phyloP scores from a whole-genome alignment of 2,113 vertebrate genomes.

The Neotragus pygmaeus region DNA sequence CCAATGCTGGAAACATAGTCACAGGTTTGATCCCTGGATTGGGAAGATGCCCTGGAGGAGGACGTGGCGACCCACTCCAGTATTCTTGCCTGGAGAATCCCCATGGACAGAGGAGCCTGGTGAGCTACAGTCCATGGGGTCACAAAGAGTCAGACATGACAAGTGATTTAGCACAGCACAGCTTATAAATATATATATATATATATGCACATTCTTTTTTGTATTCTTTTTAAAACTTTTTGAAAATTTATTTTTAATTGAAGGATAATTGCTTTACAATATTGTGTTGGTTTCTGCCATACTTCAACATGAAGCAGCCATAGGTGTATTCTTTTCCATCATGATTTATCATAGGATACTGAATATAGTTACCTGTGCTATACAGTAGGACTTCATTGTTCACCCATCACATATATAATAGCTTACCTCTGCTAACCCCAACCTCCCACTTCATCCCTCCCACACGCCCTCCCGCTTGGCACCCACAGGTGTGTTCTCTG shows the following conservation, averaged over 20 bases:
- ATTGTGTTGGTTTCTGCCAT: neutral
- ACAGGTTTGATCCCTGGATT: neutral
- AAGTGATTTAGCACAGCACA: neutral
- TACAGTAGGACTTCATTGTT: neutral
- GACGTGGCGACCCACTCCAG: accelerated
- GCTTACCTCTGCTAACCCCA: neutral
- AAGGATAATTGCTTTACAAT: neutral
- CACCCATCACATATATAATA: neutral
- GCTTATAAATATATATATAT: neutral
- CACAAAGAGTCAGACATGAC: neutral
- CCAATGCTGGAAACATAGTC: neutral
- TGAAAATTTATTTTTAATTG: neutral
- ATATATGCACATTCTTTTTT: neutral
- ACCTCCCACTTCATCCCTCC: neutral
- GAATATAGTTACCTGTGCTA: neutral
- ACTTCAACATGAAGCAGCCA: neutral
- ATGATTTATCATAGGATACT: neutral
- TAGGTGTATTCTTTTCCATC: neutral
- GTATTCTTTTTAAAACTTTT: neutral
- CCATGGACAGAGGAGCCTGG: neutral
- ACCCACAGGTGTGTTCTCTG: neutral
- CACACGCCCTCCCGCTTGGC: neutral
- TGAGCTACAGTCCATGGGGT: neutral
- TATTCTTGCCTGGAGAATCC: neutral
- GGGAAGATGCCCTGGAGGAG: neutral